Percentiles rank a stretch among this genome's conserved stretches.
Conservation (phyloP, 2,113 vertebrate species). For the Etheostoma cragini region DNA sequence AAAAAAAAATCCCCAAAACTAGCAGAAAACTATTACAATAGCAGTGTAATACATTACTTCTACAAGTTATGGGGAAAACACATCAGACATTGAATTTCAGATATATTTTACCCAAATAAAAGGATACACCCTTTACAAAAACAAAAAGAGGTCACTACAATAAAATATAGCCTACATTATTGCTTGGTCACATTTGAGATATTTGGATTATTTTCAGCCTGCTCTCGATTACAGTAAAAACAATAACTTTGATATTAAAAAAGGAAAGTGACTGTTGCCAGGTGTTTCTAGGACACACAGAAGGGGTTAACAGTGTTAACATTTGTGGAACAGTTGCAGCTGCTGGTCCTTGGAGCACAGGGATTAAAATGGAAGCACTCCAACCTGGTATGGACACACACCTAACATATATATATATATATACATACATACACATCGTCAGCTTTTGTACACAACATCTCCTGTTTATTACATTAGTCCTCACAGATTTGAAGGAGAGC, state of each 20-base stretch:
- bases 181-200: not conserved
- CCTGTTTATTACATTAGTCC: conserved; percentile 5
- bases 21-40: not conserved
- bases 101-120: not conserved
- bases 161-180: not conserved
- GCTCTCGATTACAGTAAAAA: not conserved
- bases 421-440: not conserved
- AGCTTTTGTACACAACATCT: not conserved
- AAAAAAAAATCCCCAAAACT: not conserved
- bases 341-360: conserved; percentile 75
- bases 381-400: conserved; percentile 61
- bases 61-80: not conserved
- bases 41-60: not conserved
- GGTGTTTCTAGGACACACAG: not conserved
- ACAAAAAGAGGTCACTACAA: not conserved
- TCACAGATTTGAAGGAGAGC: conserved; percentile 55
- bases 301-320: not conserved
- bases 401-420: not conserved
- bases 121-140: too few species aligned
- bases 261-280: not conserved
- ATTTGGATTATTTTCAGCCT: not conserved
- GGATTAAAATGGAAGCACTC: conserved; percentile 50
- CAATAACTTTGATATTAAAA: not conserved
- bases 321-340: conserved; percentile 73
- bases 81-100: not conserved